Evolutionary conservation across 2,113 vertebrate species (phyloP).

Genomic region (Formicarius rufipectus): DNA sequence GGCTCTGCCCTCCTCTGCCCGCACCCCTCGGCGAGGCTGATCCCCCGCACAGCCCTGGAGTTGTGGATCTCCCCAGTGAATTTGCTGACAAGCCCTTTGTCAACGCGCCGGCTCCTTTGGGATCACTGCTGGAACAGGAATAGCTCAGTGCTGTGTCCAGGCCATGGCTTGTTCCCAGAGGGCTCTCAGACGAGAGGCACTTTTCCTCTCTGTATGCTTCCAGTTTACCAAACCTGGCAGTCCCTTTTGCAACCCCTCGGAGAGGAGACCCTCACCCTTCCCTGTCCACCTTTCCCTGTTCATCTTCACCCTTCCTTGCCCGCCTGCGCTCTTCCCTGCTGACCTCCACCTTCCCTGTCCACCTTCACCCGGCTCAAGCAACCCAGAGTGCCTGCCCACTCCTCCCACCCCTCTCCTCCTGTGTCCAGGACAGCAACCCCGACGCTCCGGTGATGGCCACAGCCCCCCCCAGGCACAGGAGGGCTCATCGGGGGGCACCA

Average conservation of each 20-base stretch:
- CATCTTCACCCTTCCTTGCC: neutral
- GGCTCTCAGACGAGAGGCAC: neutral
- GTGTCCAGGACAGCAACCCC: neutral
- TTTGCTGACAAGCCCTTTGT: neutral
- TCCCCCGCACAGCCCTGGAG: accelerated
- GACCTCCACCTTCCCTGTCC: neutral
- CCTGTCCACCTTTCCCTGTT: neutral
- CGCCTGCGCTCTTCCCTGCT: neutral
- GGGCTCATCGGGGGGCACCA: no score
- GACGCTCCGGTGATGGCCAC: neutral
- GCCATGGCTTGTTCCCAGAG: neutral
- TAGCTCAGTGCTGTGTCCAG: neutral
- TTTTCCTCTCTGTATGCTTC: accelerated
- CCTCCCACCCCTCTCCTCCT: neutral
- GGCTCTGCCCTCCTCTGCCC: neutral
- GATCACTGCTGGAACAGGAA: neutral
- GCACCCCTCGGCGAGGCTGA: neutral
- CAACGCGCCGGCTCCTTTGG: neutral
- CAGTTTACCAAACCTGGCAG: neutral
- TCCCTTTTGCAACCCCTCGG: neutral
- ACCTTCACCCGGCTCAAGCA: neutral
- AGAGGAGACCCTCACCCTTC: neutral
- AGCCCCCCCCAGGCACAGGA: neutral
- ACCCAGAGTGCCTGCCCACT: neutral
- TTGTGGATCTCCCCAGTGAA: neutral